These are phyloP conservation scores for Schizotus pectinicornis DNA, from an alignment of 2,888 invertebrate genomes.

Conservation along the genomic window DNA sequence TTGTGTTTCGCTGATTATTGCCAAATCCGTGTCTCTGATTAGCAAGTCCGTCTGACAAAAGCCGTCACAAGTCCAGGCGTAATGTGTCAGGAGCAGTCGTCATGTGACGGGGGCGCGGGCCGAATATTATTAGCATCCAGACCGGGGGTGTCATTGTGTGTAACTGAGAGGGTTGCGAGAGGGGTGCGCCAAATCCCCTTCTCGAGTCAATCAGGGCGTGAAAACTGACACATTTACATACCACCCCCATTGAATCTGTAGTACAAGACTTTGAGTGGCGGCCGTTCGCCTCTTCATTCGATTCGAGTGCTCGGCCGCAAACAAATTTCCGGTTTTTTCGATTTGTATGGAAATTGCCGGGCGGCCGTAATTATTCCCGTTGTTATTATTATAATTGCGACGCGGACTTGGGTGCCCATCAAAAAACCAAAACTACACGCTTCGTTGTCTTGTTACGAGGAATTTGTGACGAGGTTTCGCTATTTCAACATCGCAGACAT, in stretches of 20 bases:
- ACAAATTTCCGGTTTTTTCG: slow-evolving; percentile 12
- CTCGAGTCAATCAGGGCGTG: slow-evolving; percentile 57
- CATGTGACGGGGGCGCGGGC: slow-evolving; percentile 40
- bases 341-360: slow-evolving; percentile 4
- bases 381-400: neutral
- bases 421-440: too few relatives aligned
- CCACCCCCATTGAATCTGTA: slow-evolving; percentile 53
- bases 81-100: slow-evolving; percentile 50
- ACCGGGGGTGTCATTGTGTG: slow-evolving; percentile 44
- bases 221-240: slow-evolving; percentile 60
- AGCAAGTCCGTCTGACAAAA: slow-evolving; percentile 25
- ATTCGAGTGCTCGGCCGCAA: slow-evolving; percentile 21
- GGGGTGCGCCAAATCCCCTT: slow-evolving; percentile 39
- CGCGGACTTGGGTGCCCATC: too few relatives aligned
- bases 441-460: neutral
- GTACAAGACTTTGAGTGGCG: slow-evolving; percentile 44
- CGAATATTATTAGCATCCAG: slow-evolving; percentile 45
- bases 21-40: slow-evolving; percentile 25
- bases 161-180: slow-evolving; percentile 43
- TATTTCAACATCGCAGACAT: slow-evolving; percentile 9
- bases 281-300: slow-evolving; percentile 32
- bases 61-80: slow-evolving; percentile 46
- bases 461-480: neutral
- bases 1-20: slow-evolving; percentile 25
- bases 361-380: neutral